Evolutionary conservation across 2,888 invertebrate genomes (phyloP), one percentile per base, ranked within the genome.

Genomic region (Calliphora vomitoria): DNA sequence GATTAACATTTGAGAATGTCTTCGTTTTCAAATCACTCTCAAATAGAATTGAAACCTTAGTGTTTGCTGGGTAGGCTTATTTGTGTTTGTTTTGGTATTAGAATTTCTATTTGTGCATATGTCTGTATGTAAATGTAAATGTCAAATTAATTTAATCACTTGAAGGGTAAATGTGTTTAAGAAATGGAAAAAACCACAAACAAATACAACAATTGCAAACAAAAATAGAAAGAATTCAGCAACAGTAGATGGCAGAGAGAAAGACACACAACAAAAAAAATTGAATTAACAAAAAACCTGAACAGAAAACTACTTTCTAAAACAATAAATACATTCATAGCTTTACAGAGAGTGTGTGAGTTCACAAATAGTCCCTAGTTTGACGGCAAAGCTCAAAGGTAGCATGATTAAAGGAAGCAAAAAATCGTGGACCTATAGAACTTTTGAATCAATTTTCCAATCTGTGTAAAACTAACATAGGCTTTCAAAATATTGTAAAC

Each of bases 131-230:
- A 13, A 50, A 38, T 64, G 44, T 47, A 64, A 83, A 83, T 78
- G 64, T 79, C 78, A 84, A 84, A 84, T 79, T 79, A 79, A 84
- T 79, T 78, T 64, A 71, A 78, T 55, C 72, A 72, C 78, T 84
- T 66, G 44, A 66, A 72, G 53, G 55, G 58, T 71, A 47, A 78
- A 64, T 44, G 62, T 71, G 15, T 71, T 44, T 0, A 41, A 44
- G 38, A 38, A 15, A 13, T 38, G n/a, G 3, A 38, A 8, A 66
- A 8, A 66, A 47, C n/a, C 31, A 47, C 8, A 8, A 47, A n/a
- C 13, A 44, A 44, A 44, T 44, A 44, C 13, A 44, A 44, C 44
- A 44, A 44, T 44, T 44, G 13, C 44, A 20, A 55, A 55, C 3
- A 18, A 55, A 18, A n/a, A 38, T 11, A n/a, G 8, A 69, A 50